phyloP scores from a whole-genome alignment of 2,797 vertebrate species.

The Acipenser transmontanus region DNA sequence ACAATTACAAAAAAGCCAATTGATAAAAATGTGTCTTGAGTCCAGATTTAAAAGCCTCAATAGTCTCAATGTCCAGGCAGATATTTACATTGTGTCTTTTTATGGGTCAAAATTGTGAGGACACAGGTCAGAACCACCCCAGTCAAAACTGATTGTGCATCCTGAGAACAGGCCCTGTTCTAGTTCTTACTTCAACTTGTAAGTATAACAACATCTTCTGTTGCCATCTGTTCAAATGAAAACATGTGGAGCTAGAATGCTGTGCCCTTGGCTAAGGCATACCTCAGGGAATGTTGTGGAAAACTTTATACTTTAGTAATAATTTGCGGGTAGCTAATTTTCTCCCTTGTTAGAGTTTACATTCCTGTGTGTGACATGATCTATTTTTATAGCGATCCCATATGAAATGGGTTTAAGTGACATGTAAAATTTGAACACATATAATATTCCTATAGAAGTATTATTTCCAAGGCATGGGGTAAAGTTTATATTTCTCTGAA shows the following conservation, averaged over 20 bases:
- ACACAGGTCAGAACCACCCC: background rate
- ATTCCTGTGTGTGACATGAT: conserved; percentile 64
- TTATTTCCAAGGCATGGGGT: background rate
- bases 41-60: too few species aligned
- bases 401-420: conserved; percentile 52
- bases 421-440: conserved; percentile 49
- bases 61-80: too few species aligned
- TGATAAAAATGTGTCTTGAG: too few species aligned
- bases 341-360: conserved; percentile 55
- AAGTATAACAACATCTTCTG: conserved; percentile 42
- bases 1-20: too few species aligned
- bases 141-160: conserved; percentile 1
- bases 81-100: too few species aligned
- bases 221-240: conserved; percentile 63
- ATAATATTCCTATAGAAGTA: conserved; percentile 22
- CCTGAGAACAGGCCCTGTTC: conserved; percentile 10
- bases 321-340: conserved; percentile 65
- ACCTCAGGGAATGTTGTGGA: conserved; percentile 60
- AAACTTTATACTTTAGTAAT: conserved; percentile 64
- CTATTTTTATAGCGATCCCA: conserved; percentile 57
- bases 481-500: conserved; percentile 25
- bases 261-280: conserved; percentile 59
- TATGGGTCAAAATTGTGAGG: background rate
- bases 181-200: conserved; percentile 27
- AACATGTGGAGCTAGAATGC: conserved; percentile 65